Evolutionary conservation across 2,888 invertebrate genomes (phyloP), one percentile per base, ranked within the genome.

Genomic region (Ophioninae sp.): DNA sequence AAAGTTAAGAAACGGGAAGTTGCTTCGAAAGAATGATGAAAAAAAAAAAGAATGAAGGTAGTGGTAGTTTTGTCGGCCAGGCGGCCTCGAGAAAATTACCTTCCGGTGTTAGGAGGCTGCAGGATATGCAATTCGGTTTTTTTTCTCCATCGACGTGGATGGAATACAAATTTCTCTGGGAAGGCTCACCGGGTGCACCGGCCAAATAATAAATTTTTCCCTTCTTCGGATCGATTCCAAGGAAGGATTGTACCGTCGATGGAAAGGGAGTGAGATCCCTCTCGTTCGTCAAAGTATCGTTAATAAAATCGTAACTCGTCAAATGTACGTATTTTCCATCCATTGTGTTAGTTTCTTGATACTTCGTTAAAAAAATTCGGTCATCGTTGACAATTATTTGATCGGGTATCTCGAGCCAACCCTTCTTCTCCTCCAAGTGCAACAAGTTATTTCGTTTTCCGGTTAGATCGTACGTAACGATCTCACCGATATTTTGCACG

Each of bases 401-500:
- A 0, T 94, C 92, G 9, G 93, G 93, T 0, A 95, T 93, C 37
- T 95, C 94, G 6, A 97, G 93, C 97, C 97, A 97, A 0, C 97
- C 97, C 0, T 94, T 93, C 0, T 94, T 92, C 89, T 96, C 96
- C 0, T 92, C 91, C n/a, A 95, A 93, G 84, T 90, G 94, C 85
- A 91, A 93, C 89, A 93, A 89, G 88, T 93, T 84, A 30, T 80
- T 87, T 13, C 73, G 72, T 20, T 80, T 82, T 20, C 90, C 90
- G 9, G 68, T 87, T 9, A 93, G 85, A 76, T 94, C 93, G 90
- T 96, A 97, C 39, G 95, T 93, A 17, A 95, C 94, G 63, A 96
- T 89, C 30, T 95, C 93, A 56, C 95, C 94, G 73, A 95, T 89
- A 90, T 96, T 98, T 93, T 99, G 99, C 37, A 97, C 94, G 75